Conservation (phyloP, 2,888 invertebrate species). For the Tryphoninae sp. region DNA sequence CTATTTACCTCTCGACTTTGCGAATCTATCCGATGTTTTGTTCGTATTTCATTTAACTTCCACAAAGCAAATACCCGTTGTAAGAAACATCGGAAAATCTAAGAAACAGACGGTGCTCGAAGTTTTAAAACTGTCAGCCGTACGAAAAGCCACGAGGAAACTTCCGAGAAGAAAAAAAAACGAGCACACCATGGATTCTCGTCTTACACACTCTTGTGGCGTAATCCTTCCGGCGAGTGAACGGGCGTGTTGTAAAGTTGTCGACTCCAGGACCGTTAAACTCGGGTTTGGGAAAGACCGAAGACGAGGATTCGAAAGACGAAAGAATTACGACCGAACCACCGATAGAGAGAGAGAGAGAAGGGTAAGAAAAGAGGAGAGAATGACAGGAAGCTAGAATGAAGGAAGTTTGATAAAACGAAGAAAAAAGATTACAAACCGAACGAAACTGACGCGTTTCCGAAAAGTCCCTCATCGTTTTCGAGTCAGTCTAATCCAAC, state of each 20-base stretch:
- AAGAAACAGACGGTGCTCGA: conserved; percentile 30
- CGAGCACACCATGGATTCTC: conserved; percentile 44
- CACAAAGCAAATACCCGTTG: conserved; percentile 22
- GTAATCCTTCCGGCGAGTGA: conserved; percentile 66
- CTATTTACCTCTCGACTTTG: not conserved
- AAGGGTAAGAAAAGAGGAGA: not conserved
- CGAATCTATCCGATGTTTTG: not conserved
- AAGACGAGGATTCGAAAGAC: not conserved
- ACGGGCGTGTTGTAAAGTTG: conserved; percentile 63
- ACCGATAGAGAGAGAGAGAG: not conserved
- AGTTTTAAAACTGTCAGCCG: not conserved
- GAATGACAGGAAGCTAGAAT: conserved; percentile 7
- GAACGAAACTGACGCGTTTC: not conserved
- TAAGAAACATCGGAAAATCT: conserved; percentile 35
- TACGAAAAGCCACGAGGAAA: conserved; percentile 12
- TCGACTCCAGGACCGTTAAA: conserved; percentile 19
- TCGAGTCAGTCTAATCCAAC: conserved; percentile 19
- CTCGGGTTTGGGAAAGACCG: not conserved
- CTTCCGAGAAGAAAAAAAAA: conserved; percentile 2
- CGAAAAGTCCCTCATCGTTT: conserved; percentile 13
- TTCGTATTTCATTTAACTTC: not conserved
- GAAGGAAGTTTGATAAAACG: not conserved
- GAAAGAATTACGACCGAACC: conserved; percentile 5
- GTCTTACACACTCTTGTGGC: conserved; percentile 52
- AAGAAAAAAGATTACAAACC: not conserved